A percentile compares a stretch with the other conserved stretches of the same genome.
Conservation (phyloP, 2,888 invertebrate genomes). For the Lasioglossum vierecki region DNA sequence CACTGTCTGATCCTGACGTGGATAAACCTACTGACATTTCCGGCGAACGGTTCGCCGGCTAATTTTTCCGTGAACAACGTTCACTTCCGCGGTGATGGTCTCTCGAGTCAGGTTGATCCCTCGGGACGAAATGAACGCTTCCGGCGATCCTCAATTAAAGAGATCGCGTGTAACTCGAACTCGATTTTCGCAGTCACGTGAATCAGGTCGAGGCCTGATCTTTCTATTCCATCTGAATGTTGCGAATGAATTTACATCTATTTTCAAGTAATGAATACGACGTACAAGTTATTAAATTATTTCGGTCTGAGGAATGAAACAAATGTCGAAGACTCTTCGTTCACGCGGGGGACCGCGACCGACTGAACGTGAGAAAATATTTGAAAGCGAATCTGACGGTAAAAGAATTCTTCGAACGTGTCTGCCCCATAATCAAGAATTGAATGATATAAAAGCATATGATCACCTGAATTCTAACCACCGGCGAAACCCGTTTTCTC, state of each 20-base stretch:
- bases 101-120: slow-evolving; percentile 22
- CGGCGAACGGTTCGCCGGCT: slow-evolving; percentile 27
- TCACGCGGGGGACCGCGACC: neutral
- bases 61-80: slow-evolving; percentile 41
- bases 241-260: neutral
- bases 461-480: slow-evolving; percentile 25
- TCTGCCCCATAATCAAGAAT: slow-evolving; percentile 36
- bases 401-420: slow-evolving; percentile 2
- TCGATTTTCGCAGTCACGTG: slow-evolving; percentile 38
- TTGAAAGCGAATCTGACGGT: slow-evolving; percentile 11
- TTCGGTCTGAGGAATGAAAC: neutral
- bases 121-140: slow-evolving; percentile 36
- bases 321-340: neutral
- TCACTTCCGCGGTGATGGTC: slow-evolving; percentile 45
- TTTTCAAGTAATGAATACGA: neutral
- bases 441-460: slow-evolving; percentile 24
- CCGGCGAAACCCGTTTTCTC: slow-evolving; percentile 50
- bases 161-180: slow-evolving; percentile 60
- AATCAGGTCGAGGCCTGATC: slow-evolving; percentile 29
- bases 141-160: slow-evolving; percentile 50
- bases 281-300: neutral
- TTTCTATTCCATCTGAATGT: neutral
- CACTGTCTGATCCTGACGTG: neutral
- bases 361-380: slow-evolving; percentile 33
- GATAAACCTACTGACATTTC: slow-evolving; percentile 36